phyloP scores from a whole-genome alignment of 2,797 vertebrate species.

The Odontamblyopus lacepedii region DNA sequence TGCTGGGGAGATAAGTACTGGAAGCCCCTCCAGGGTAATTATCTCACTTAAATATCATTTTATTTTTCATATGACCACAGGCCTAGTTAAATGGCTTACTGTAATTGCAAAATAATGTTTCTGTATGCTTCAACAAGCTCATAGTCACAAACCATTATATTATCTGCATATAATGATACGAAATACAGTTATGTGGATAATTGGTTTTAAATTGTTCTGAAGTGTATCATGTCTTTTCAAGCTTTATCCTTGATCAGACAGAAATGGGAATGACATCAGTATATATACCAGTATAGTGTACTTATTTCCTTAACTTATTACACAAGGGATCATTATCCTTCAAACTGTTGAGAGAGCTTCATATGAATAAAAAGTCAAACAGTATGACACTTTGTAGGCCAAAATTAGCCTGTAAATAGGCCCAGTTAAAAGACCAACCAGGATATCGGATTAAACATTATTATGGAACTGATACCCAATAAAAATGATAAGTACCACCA shows the following conservation, averaged over 20 bases:
- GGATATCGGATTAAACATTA: no score
- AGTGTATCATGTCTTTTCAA: conserved; percentile 6
- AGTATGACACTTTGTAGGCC: no score
- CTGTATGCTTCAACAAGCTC: background rate
- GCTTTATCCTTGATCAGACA: conserved; percentile 14
- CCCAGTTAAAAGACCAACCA: no score
- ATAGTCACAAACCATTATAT: background rate
- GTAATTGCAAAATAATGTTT: background rate
- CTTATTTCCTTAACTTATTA: no score
- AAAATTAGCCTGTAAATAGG: no score
- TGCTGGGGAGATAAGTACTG: conserved; percentile 30
- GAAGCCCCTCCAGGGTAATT: conserved; percentile 58
- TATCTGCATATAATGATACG: conserved; percentile 13
- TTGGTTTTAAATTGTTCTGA: conserved; percentile 13
- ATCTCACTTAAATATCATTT: conserved; percentile 5
- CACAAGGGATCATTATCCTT: no score
- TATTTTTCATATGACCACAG: conserved; percentile 4
- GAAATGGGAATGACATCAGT: conserved; percentile 12
- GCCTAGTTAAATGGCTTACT: conserved; percentile 1
- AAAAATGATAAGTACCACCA: no score
- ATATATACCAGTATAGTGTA: background rate
- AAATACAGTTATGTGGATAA: conserved; percentile 7
- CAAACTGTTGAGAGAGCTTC: no score
- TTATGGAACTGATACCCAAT: no score
- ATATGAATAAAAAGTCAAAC: no score